These are phyloP conservation scores for Drosophila albomicans DNA, from an alignment of 1,140 invertebrate genomes.

Conservation along the genomic window DNA sequence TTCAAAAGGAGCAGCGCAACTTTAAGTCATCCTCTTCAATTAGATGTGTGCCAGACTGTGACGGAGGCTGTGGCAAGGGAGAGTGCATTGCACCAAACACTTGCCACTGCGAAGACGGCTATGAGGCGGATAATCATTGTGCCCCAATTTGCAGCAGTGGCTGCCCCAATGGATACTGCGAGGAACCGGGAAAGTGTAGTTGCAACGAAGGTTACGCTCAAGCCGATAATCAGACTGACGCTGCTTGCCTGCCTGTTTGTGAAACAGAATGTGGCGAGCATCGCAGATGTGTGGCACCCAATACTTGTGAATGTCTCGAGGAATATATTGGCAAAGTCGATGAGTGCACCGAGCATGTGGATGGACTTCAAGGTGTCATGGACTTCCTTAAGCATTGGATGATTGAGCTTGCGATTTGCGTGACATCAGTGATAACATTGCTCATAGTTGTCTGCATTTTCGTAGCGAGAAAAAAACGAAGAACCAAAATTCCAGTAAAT, in stretches of 20 bases:
- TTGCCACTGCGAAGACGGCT: constrained; percentile 18
- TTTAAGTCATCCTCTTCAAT: neutral
- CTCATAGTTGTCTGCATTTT: too few species aligned
- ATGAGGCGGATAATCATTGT: neutral
- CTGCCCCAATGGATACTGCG: constrained; percentile 14
- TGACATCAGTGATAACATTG: too few species aligned
- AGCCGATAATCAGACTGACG: neutral
- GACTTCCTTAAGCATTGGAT: too few species aligned
- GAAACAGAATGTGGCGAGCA: neutral
- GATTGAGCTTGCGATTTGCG: too few species aligned
- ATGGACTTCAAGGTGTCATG: neutral
- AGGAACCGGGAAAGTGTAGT: neutral
- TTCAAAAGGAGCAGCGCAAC: neutral
- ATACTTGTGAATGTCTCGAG: constrained; percentile 1
- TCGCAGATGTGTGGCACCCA: constrained; percentile 6
- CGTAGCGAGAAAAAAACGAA: too few species aligned
- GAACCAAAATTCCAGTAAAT: too few species aligned
- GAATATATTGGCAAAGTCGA: neutral
- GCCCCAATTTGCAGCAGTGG: neutral
- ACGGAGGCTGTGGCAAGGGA: neutral
- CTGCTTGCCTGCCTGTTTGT: neutral
- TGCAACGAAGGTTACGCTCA: neutral
- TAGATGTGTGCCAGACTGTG: constrained; percentile 5
- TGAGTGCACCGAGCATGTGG: neutral
- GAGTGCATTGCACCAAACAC: neutral